Conservation (phyloP, 2,888 invertebrate genomes). For the Tiliacea aurago region DNA sequence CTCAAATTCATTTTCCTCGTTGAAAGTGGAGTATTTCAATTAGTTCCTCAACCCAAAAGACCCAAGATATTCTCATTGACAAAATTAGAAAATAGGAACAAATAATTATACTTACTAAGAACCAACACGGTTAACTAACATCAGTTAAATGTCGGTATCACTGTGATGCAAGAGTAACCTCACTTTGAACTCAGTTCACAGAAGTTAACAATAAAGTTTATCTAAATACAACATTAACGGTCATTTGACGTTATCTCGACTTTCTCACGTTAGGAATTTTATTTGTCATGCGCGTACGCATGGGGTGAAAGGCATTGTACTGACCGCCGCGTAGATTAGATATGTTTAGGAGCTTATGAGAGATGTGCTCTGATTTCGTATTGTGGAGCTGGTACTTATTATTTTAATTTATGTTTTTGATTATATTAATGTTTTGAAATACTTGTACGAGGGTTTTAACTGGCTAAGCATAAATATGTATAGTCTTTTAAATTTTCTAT, state of each 20-base stretch:
- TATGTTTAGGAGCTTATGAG: slow-evolving; percentile 39
- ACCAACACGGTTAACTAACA: slow-evolving; percentile 48
- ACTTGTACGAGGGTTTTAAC: not conserved
- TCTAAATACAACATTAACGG: slow-evolving; percentile 77
- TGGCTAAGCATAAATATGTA: not conserved
- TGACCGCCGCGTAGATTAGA: slow-evolving; percentile 70
- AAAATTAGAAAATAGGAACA: slow-evolving; percentile 53
- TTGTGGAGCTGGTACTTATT: slow-evolving; percentile 7
- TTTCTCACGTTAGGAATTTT: slow-evolving; percentile 84
- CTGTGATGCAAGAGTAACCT: slow-evolving; percentile 53
- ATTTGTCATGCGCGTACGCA: slow-evolving; percentile 76
- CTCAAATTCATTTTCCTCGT: no score
- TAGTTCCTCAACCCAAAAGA: not conserved
- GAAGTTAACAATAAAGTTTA: slow-evolving; percentile 76
- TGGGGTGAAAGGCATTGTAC: slow-evolving; percentile 78
- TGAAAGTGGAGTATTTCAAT: not conserved
- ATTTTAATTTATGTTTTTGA: slow-evolving; percentile 11
- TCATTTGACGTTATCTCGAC: slow-evolving; percentile 77
- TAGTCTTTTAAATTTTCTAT: not conserved
- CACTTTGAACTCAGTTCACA: slow-evolving; percentile 69
- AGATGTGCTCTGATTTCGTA: slow-evolving; percentile 54
- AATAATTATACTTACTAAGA: slow-evolving; percentile 39
- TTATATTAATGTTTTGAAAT: not conserved
- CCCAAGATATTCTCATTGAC: slow-evolving; percentile 23
- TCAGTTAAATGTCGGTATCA: slow-evolving; percentile 45